phyloP scores from a whole-genome alignment of 2,797 vertebrate genomes.

The Telmatherina bonti region DNA sequence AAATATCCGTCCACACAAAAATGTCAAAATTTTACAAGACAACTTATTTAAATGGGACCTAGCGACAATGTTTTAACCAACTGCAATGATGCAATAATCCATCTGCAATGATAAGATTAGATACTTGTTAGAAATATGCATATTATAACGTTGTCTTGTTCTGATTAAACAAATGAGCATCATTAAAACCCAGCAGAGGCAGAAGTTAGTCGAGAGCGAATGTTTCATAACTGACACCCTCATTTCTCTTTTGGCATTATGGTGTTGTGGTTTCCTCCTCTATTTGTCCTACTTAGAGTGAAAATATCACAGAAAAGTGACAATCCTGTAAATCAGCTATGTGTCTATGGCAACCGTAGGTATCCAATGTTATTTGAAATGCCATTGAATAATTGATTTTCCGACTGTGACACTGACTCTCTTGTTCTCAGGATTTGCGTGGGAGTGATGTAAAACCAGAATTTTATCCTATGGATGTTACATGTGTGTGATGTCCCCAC shows the following conservation, averaged over 20 bases:
- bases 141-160: constrained; percentile 8
- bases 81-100: too few species aligned
- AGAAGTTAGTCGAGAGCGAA: constrained; percentile 10
- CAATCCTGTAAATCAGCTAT: constrained; percentile 69
- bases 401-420: constrained; percentile 64
- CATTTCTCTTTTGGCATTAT: constrained; percentile 33
- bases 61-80: neutral
- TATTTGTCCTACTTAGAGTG: constrained; percentile 66
- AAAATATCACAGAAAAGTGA: constrained; percentile 65
- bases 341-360: constrained; percentile 78
- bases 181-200: constrained; percentile 16
- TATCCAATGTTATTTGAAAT: constrained; percentile 74
- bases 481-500: constrained; percentile 20
- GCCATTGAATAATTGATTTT: constrained; percentile 80
- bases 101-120: neutral
- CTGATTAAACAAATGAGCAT: constrained; percentile 8
- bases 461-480: constrained; percentile 47
- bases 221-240: constrained; percentile 35
- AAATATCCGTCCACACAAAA: constrained; percentile 1
- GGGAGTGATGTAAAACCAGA: constrained; percentile 46
- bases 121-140: neutral
- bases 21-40: constrained; percentile 11
- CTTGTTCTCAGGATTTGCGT: constrained; percentile 56
- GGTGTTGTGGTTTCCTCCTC: constrained; percentile 13
- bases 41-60: neutral